Conservation (phyloP, 2,888 invertebrate genomes). For the Bibio marci region DNA sequence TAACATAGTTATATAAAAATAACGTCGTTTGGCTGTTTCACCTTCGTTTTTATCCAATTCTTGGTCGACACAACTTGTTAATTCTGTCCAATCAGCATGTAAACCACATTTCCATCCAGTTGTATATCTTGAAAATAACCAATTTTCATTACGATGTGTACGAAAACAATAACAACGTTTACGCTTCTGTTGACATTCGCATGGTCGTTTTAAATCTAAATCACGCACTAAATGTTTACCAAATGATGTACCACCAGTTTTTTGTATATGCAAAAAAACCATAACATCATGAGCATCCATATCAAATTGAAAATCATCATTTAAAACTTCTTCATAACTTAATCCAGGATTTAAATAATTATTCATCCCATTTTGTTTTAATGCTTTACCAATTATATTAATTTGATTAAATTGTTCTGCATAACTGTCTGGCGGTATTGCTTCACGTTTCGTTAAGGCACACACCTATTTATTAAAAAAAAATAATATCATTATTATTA, state of each 20-base stretch:
- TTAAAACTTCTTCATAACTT: constrained; percentile 72
- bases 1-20: constrained; percentile 91
- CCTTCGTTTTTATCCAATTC: constrained; percentile 85
- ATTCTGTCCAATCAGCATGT: constrained; percentile 96
- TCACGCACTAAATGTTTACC: constrained; percentile 93
- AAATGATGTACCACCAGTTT: constrained; percentile 96
- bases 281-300: constrained; percentile 91
- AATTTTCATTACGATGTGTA: constrained; percentile 82
- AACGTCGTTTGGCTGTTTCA: constrained; percentile 61
- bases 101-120: constrained; percentile 97
- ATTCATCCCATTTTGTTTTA: constrained; percentile 22
- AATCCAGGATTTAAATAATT: constrained; percentile 42
- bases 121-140: constrained; percentile 94
- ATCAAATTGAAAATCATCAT: constrained; percentile 76
- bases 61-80: constrained; percentile 80
- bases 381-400: not conserved
- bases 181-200: constrained; percentile 75
- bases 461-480: too few species aligned
- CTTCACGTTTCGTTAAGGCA: constrained; percentile 49
- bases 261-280: constrained; percentile 97
- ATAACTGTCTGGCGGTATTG: constrained; percentile 20
- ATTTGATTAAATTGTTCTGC: constrained; percentile 18
- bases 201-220: constrained; percentile 74
- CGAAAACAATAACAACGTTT: constrained; percentile 87
- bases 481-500: too few species aligned